Conservation (phyloP, 2,888 invertebrate species). For the Drosophila subsilvestris region DNA sequence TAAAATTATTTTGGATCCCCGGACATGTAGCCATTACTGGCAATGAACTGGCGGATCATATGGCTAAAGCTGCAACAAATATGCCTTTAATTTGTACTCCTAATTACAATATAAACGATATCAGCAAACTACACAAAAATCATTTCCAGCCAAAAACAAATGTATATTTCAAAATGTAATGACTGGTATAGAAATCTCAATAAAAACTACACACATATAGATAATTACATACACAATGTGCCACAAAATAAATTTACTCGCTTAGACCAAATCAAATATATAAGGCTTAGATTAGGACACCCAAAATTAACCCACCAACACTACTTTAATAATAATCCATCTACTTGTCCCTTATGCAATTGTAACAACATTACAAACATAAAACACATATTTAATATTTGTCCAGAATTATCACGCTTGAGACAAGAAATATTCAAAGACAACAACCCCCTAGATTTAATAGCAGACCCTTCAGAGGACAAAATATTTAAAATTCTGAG, state of each 20-base stretch:
- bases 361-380: slow-evolving; percentile 3
- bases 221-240: slow-evolving; percentile 8
- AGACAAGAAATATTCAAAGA: slow-evolving; percentile 11
- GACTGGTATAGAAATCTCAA: not conserved
- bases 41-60: not conserved
- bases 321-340: not conserved
- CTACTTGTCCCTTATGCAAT: not conserved
- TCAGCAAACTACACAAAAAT: not conserved
- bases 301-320: slow-evolving; percentile 8
- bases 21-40: slow-evolving; percentile 14
- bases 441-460: not conserved
- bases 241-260: slow-evolving; percentile 10
- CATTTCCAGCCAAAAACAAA: slow-evolving; percentile 6
- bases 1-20: slow-evolving; percentile 11
- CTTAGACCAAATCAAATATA: slow-evolving; percentile 8
- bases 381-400: slow-evolving; percentile 13
- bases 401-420: slow-evolving; percentile 2
- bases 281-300: not conserved
- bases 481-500: slow-evolving; percentile 6
- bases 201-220: slow-evolving; percentile 1
- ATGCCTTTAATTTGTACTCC: too few species aligned
- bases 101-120: slow-evolving; percentile 2
- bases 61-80: too few species aligned
- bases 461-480: not conserved
- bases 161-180: not conserved